These are phyloP conservation scores for Tribolium castaneum DNA, from an alignment of 1,140 invertebrate genomes.

Conservation along the genomic window DNA sequence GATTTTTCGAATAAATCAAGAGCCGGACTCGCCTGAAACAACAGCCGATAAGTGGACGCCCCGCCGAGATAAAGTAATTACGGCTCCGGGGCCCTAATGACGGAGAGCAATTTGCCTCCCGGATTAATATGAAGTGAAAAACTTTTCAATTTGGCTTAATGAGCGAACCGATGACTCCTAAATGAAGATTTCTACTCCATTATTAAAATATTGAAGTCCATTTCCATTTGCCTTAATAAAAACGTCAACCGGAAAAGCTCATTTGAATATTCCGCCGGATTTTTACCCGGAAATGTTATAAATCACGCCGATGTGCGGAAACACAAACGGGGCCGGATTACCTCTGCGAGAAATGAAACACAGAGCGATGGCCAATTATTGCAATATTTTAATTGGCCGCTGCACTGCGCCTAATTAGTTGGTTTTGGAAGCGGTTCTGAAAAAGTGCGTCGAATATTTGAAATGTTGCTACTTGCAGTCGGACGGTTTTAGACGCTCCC, in stretches of 20 bases:
- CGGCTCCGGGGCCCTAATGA: slow-evolving; percentile 54
- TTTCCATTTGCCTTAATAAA: slow-evolving; percentile 38
- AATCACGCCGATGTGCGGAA: slow-evolving; percentile 34
- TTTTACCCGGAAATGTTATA: background rate
- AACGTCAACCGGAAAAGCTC: slow-evolving; percentile 27
- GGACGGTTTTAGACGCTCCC: background rate
- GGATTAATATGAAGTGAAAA: slow-evolving; percentile 55
- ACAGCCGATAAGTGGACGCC: slow-evolving; percentile 5
- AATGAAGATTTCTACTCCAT: slow-evolving; percentile 46
- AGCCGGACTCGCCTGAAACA: slow-evolving; percentile 25
- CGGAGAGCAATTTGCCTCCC: slow-evolving; percentile 54
- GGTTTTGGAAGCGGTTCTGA: background rate
- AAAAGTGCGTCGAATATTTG: background rate
- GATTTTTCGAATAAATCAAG: slow-evolving; percentile 31
- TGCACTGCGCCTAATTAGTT: background rate
- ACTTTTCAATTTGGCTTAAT: slow-evolving; percentile 58
- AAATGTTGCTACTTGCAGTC: background rate
- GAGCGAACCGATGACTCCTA: slow-evolving; percentile 48
- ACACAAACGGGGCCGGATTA: slow-evolving; percentile 17
- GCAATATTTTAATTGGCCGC: slow-evolving; percentile 37
- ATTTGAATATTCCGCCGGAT: slow-evolving; percentile 12
- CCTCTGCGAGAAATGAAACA: slow-evolving; percentile 19
- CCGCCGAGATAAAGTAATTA: slow-evolving; percentile 55
- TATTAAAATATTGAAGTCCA: slow-evolving; percentile 42
- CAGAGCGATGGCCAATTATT: slow-evolving; percentile 27